Evolutionary conservation across 2,113 vertebrate genomes (phyloP), one percentile per base, ranked within the genome.

Genomic region (Rhombomys opimus): DNA sequence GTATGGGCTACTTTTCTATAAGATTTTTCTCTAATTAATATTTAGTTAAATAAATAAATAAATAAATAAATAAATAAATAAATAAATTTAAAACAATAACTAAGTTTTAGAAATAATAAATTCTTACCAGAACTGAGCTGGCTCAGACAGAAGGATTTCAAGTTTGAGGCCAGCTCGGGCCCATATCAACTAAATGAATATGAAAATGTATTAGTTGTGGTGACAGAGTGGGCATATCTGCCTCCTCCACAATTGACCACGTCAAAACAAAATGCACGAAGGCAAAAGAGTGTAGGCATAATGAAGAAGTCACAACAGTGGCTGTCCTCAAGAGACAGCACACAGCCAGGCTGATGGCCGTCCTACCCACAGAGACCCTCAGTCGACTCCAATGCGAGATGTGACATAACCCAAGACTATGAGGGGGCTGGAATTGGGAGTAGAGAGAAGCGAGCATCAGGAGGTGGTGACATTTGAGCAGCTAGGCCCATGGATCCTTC

Each of bases 51-150:
- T 17, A 50, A 50, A 68, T 14, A 35, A 70, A 73, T 38, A 35
- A 57, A 81, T 38, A 82, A 81, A 46, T 85, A 46, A 84, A 63
- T 17, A 50, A 50, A 68, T 14, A 35, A 70, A 73, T 38, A 35
- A 57, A 81, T 38, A 82, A 81, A 46, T 85, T 80, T 75, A 54
- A 87, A 90, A 41, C 7, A 93, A 80, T 75, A 80, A 46, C 77
- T 87, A 88, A 77, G 59, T 52, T 86, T 92, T 91, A 13, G 65
- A 77, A 82, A 84, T 92, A 20, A 85, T 32, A 65, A 67, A 50
- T 67, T 12, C 20, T 67, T 67, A 30, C 8, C 17, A 86, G 41
- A 63, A 18, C 61, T 50, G 38, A 32, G 14, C 82, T 46, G 15
- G 38, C 38, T 85, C 38, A 85, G 23, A 20, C 25, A 46, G 25